Percentiles rank a stretch among this genome's conserved stretches.
Evolutionary conservation across 2,888 invertebrate genomes (phyloP).

Genomic region (Cyaniris semiargus): DNA sequence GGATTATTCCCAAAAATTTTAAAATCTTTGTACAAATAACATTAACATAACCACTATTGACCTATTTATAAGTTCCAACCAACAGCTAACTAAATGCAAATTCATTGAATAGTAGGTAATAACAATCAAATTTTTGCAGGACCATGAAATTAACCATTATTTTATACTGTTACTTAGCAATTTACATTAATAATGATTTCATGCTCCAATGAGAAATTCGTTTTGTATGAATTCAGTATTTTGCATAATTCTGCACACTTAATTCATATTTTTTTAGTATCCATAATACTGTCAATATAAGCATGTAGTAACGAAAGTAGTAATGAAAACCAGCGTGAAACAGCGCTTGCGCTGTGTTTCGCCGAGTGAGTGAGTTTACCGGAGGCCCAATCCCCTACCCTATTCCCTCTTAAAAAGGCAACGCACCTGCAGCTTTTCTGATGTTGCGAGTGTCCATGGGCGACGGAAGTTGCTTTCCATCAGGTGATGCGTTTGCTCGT

Average conservation of each 20-base stretch:
- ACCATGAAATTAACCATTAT: neutral
- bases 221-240: slow-evolving; percentile 1
- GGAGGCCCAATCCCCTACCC: too few relatives aligned
- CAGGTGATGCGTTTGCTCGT: too few relatives aligned
- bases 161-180: neutral
- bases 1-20: neutral
- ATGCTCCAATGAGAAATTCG: slow-evolving; percentile 8
- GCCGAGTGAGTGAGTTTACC: too few relatives aligned
- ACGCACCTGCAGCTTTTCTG: too few relatives aligned
- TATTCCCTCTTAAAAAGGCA: too few relatives aligned
- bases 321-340: too few relatives aligned
- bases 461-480: too few relatives aligned
- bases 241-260: neutral
- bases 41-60: neutral
- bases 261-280: neutral
- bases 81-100: neutral
- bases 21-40: neutral
- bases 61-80: neutral
- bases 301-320: too few relatives aligned
- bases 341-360: too few relatives aligned
- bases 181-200: neutral
- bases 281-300: neutral
- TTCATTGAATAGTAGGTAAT: neutral
- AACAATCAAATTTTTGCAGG: neutral
- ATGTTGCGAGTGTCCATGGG: too few relatives aligned